Percentiles rank a stretch among this genome's conserved stretches.
Evolutionary conservation across 2,113 vertebrate genomes (phyloP).

Genomic region (Rutilus rutilus): DNA sequence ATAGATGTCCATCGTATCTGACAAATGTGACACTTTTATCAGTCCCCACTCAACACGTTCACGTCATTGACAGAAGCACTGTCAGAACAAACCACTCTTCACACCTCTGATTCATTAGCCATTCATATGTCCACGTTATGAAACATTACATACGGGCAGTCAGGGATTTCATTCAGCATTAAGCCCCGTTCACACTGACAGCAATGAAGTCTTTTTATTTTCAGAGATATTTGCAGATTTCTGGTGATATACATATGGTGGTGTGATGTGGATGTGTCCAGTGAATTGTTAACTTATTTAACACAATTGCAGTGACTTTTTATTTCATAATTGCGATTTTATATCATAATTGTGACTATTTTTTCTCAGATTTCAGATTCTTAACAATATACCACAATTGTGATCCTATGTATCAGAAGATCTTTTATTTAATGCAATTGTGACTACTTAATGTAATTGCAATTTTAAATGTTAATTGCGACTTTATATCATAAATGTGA

Average conservation of each 20-base stretch:
- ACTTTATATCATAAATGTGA: background rate
- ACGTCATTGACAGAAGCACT: conserved; percentile 4
- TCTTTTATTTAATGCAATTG: background rate
- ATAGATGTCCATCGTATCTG: background rate
- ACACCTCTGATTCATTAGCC: conserved; percentile 11
- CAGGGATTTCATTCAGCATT: conserved; percentile 24
- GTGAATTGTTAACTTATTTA: background rate
- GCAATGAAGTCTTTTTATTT: conserved; percentile 2
- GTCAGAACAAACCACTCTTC: background rate
- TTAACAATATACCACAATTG: background rate
- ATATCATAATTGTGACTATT: background rate
- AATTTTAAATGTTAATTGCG: background rate
- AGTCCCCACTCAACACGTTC: background rate
- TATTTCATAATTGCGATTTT: background rate
- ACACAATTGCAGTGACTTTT: background rate
- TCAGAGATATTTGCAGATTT: background rate
- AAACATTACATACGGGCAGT: background rate
- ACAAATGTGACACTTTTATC: background rate
- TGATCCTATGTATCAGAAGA: background rate
- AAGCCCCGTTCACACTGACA: conserved; percentile 14
- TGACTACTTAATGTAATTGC: background rate
- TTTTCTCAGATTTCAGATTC: background rate
- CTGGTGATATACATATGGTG: background rate
- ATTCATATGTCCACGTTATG: conserved; percentile 16
- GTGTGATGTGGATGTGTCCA: background rate